Evolutionary conservation across 2,797 vertebrate genomes (phyloP), one percentile per base, ranked within the genome.

Genomic region (Sylvia borin): DNA sequence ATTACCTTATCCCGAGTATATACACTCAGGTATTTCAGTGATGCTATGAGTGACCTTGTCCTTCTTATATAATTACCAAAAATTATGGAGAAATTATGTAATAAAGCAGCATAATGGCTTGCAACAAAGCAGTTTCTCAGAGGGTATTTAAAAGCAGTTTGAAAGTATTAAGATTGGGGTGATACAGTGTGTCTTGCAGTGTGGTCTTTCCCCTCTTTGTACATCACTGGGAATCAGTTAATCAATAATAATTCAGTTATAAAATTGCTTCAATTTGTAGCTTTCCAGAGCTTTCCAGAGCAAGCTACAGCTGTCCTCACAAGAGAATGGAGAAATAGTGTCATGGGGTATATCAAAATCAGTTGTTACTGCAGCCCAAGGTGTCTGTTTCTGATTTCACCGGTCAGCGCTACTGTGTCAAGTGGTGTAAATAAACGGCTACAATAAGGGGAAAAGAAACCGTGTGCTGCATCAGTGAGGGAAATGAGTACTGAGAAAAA

Each of bases 101-200:
- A 91, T 58, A 93, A 43, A 94, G 60, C 65, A 92, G 45, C 68
- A 81, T 48, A 53, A 67, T 78, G 67, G 91, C 92, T 93, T 92
- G 60, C 74, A 93, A 82, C 74, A 94, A 92, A 92, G 57, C 48
- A 88, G 29, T 96, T 95, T 95, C 65, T 93, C n/a, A 76, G 43
- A 61, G 71, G 74, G 10, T 93, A 51, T 95, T 96, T 93, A 94
- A 96, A 97, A 85, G 88, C 80, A 88, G 18, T 75, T 80, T 87
- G 74, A 89, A 25, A 85, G 47, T 57, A 42, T 34, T 55, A 66
- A 82, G 42, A 73, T 16, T 80, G 61, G n/a, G 20, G 76, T 64
- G 61, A 25, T 82, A 47, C 11, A 77, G 64, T 92, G 82, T 84
- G 54, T 91, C 40, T 95, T 91, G 25, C 71, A 70, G 20, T 55